phyloP scores from a whole-genome alignment of 2,797 vertebrate species.

The Notolepis coatsorum region DNA sequence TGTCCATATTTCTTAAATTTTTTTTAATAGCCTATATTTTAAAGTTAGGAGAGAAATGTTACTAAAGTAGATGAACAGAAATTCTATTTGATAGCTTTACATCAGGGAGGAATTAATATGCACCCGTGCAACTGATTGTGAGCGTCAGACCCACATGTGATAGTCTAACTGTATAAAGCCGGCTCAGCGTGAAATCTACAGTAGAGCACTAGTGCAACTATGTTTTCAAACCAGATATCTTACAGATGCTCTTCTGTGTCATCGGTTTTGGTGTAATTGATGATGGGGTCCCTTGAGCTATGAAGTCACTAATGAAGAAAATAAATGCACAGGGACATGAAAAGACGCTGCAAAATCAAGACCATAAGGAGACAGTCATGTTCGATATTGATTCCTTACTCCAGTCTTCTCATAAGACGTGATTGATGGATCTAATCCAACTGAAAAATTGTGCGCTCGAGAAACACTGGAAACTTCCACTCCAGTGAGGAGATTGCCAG shows the following conservation, averaged over 20 bases:
- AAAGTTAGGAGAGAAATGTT: constrained; percentile 46
- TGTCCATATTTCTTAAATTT: no score
- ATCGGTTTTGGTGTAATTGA: constrained; percentile 41
- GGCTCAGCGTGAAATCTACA: constrained; percentile 1
- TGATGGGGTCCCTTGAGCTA: constrained; percentile 37
- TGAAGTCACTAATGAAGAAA: constrained; percentile 43
- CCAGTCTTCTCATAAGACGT: constrained; percentile 32
- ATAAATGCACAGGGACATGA: constrained; percentile 36
- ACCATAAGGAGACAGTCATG: constrained; percentile 41
- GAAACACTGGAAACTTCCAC: constrained; percentile 12
- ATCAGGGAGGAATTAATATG: constrained; percentile 61
- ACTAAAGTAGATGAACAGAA: constrained; percentile 45
- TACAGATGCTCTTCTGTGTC: constrained; percentile 34
- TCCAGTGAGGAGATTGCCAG: constrained; percentile 9
- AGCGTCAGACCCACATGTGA: constrained; percentile 59
- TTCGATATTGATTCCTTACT: constrained; percentile 41
- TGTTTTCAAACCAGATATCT: constrained; percentile 41
- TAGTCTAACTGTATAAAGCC: constrained; percentile 66
- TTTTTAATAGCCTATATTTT: no score
- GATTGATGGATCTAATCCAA: constrained; percentile 16
- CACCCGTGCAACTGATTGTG: constrained; percentile 64
- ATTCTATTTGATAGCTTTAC: constrained; percentile 44
- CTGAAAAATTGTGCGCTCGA: not conserved
- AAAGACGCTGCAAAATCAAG: constrained; percentile 31
- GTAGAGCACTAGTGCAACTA: constrained; percentile 59